Base-by-base conservation (phyloP, 2,113 vertebrate genomes). In the Burhinus bistriatus region DNA sequence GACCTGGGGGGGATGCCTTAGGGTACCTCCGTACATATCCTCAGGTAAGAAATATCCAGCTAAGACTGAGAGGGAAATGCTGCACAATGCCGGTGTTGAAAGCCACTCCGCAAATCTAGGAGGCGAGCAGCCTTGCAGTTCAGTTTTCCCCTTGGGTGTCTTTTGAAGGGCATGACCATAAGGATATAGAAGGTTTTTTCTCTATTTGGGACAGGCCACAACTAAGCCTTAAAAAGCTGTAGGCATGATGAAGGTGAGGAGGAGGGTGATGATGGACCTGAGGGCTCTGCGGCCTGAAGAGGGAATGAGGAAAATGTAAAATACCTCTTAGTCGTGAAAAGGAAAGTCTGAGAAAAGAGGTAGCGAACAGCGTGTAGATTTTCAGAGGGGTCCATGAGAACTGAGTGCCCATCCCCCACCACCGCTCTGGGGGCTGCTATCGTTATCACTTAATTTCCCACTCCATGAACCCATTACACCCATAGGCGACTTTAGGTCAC, bases 1-100 rank as follows among this genome's bases (percentile, higher is more conserved):
- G 72, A 84, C 69, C 89, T 71, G 42, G 18, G 29, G 44, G 76
- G 58, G 26, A 84, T 95, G 95, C 95, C 92, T 97, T 92, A 92
- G 86, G 85, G 64, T 95, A 65, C 51, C 21, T 76, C 25, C 2
- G 3, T 55, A 66, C 34, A 32, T 91, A 89, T 64, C 64, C 94
- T 59, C 30, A 82, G 65, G 80, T 91, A 95, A 95, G 59, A 95
- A 79, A 89, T 64, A 83, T 36, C 47, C 80, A 84, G 57, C 52
- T 75, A 83, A 90, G 44, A 30, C 40, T n/a, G 64, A 95, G 72
- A 79, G 29, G 49, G 44, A 95, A 92, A 91, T 45, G n/a, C 19
- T 93, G 54, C 45, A 51, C 36, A 81, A 59, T 4, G 3, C 9
- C 9, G 21, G 22, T 0, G 2, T 59, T 44, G 61, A 79, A 49